Conservation (phyloP, 2,888 invertebrate genomes). For the Athripsodes cinereus region DNA sequence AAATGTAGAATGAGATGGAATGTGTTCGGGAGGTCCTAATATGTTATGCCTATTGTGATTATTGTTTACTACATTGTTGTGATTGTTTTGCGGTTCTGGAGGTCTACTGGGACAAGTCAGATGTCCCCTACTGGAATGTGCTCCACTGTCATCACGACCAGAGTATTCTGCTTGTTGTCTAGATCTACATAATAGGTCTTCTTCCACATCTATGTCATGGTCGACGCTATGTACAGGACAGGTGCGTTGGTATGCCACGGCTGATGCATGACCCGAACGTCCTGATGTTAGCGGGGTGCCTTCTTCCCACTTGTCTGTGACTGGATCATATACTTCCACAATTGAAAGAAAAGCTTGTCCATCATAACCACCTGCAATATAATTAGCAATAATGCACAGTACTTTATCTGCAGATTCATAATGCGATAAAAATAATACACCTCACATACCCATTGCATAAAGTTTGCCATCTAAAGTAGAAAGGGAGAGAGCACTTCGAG, state of each 20-base stretch:
- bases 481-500: conserved; percentile 82
- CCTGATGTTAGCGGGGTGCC: conserved; percentile 76
- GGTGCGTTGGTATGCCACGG: conserved; percentile 76
- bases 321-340: conserved; percentile 85
- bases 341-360: conserved; percentile 77
- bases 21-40: not conserved
- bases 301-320: conserved; percentile 66
- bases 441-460: conserved; percentile 81
- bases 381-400: not conserved
- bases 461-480: conserved; percentile 81
- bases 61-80: not conserved
- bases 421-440: too few relatives aligned
- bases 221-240: conserved; percentile 38
- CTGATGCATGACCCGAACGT: conserved; percentile 87
- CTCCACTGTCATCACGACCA: not conserved
- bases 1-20: not conserved
- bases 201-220: conserved; percentile 10
- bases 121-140: not conserved
- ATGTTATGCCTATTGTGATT: not conserved
- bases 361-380: conserved; percentile 74
- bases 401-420: too few relatives aligned
- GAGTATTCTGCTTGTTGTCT: not conserved
- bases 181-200: not conserved
- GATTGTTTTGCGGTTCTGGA: not conserved
- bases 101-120: not conserved